These are phyloP conservation scores for Eleginops maclovinus DNA, from an alignment of 2,113 vertebrate species.

Conservation along the genomic window DNA sequence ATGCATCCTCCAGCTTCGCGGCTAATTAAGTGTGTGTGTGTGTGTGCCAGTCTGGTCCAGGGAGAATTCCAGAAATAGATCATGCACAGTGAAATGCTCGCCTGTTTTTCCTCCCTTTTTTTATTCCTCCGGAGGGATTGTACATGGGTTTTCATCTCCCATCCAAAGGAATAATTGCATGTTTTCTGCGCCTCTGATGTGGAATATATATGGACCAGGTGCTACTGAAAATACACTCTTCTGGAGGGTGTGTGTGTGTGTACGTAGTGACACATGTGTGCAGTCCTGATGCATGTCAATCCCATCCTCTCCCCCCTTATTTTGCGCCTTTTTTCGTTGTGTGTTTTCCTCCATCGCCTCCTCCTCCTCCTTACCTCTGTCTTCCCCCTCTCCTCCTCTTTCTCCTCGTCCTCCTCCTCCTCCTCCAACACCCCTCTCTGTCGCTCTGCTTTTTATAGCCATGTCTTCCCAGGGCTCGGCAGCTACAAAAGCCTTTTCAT, in stretches of 20 bases:
- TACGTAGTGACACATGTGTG: conserved; percentile 10
- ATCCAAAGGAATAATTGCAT: conserved; percentile 67
- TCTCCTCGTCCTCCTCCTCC: conserved; percentile 37
- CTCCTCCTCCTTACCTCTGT: conserved; percentile 46
- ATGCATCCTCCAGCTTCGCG: conserved; percentile 55
- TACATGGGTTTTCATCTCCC: conserved; percentile 64
- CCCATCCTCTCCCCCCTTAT: conserved; percentile 23
- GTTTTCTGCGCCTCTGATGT: conserved; percentile 55
- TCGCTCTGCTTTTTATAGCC: conserved; percentile 83
- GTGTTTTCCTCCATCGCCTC: conserved; percentile 49
- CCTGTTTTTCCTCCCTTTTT: conserved; percentile 67
- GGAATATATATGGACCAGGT: conserved; percentile 38
- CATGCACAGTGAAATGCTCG: conserved; percentile 58
- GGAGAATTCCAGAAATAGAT: conserved; percentile 81
- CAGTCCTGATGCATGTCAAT: conserved; percentile 33
- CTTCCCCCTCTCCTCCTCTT: conserved; percentile 37
- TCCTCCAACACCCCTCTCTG: conserved; percentile 50
- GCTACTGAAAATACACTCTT: conserved; percentile 32
- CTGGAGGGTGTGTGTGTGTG: conserved; percentile 9
- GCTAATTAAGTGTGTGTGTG: conserved; percentile 65
- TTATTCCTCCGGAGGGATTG: conserved; percentile 72
- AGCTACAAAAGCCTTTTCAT: conserved; percentile 84
- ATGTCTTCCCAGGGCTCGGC: conserved; percentile 81
- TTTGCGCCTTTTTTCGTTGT: conserved; percentile 38
- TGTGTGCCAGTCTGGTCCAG: conserved; percentile 57